phyloP scores from a whole-genome alignment of 2,797 vertebrate species.

The Propithecus deckenii region DNA sequence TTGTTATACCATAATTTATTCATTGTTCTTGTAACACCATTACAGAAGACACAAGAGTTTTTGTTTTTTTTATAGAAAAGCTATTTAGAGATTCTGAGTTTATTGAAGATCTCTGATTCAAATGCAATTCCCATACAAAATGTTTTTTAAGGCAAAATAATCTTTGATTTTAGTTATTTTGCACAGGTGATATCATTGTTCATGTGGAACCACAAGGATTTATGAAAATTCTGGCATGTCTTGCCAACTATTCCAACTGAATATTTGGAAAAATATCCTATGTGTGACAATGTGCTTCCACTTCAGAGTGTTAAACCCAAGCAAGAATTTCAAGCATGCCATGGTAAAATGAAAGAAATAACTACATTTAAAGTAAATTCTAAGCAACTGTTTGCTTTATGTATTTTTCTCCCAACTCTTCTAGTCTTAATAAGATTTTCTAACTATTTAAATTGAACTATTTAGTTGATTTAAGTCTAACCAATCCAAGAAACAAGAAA shows the following conservation, averaged over 20 bases:
- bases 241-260: conserved; percentile 79
- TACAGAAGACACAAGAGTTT: not conserved
- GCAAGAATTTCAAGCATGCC: conserved; percentile 70
- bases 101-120: not conserved
- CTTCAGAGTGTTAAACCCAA: conserved; percentile 86
- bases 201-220: conserved; percentile 83
- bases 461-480: not conserved
- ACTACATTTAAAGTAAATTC: conserved; percentile 90
- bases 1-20: not conserved
- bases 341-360: conserved; percentile 86
- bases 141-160: not conserved
- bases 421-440: conserved; percentile 9
- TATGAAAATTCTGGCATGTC: conserved; percentile 77
- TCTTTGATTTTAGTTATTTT: conserved; percentile 58
- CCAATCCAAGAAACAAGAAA: not conserved
- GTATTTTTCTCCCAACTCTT: not conserved
- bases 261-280: conserved; percentile 89
- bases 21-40: not conserved
- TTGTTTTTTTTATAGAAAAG: not conserved
- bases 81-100: not conserved
- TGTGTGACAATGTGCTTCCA: conserved; percentile 80
- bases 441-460: not conserved
- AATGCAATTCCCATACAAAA: not conserved
- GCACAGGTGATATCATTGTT: conserved; percentile 89
- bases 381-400: not conserved